Evolutionary conservation across 2,888 invertebrate species (phyloP), one percentile per base, ranked within the genome.

Genomic region (Conchocele bisecta): DNA sequence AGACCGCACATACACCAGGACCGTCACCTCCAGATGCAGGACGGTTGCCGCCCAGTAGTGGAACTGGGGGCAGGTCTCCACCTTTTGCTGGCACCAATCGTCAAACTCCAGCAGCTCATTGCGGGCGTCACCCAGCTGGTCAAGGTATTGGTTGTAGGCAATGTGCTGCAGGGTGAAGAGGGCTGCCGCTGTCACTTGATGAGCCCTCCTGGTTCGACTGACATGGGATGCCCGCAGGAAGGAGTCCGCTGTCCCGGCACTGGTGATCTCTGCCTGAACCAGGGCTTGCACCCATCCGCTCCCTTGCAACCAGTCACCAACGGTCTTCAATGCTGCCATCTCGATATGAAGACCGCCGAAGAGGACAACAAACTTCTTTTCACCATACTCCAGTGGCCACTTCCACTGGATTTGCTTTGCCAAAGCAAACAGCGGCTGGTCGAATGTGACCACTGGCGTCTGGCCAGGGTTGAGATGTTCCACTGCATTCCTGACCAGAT

Each of bases 311-410:
- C 65, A 59, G 50, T 68, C 59, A 7, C 84, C 85, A 13, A 86
- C 15, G 7, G 79, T 56, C 44, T 73, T 82, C 66, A 84, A 60
- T 15, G 72, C 56, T 15, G 83, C 81, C 79, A 85, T 78, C 57
- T 87, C 85, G 53, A 81, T 85, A 60, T 88, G 86, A 35, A 88
- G 63, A 20, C 86, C 86, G 15, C 86, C 86, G 51, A 88, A 66
- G 78, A 87, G 78, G 5, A 86, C 58, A 6, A 86, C 75, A 51
- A 75, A 65, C 33, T 78, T 74, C 13, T 82, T 75, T 44, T 87
- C 85, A 9, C 83, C 85, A 68, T 80, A 75, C 13, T 35, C 24
- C 0, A 85, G 60, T 15, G 71, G 65, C 50, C 56, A 65, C n/a
- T n/a, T n/a, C 65, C 65, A 71, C 37, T 84, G 83, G 2, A 82